Evolutionary conservation across 2,797 vertebrate genomes (phyloP).

Genomic region (Cyclura pinguis): DNA sequence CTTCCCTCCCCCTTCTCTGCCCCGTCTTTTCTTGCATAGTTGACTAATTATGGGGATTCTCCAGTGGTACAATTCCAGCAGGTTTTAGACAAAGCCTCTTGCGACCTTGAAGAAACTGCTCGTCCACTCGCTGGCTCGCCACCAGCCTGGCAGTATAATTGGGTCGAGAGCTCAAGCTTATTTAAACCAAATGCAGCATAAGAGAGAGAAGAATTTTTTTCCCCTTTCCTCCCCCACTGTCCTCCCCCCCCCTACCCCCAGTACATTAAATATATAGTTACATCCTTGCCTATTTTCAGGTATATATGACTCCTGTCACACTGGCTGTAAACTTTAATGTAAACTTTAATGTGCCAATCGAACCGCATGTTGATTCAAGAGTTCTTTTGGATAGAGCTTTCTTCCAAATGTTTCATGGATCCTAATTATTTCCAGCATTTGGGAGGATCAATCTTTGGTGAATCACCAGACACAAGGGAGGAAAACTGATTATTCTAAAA

Average conservation of each 20-base stretch:
- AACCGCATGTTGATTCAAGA: constrained; percentile 20
- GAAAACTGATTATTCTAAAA: neutral
- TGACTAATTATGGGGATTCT: constrained; percentile 14
- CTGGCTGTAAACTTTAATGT: constrained; percentile 26
- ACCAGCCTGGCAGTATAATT: constrained; percentile 16
- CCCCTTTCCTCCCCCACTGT: neutral
- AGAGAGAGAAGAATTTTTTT: constrained; percentile 33
- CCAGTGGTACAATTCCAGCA: constrained; percentile 30
- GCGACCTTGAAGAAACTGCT: neutral
- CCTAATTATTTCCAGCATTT: constrained; percentile 28
- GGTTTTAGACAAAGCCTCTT: constrained; percentile 21
- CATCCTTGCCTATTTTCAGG: constrained; percentile 60
- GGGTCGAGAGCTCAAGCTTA: constrained; percentile 44
- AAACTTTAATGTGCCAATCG: neutral
- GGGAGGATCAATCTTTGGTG: neutral
- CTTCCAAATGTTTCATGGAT: constrained; percentile 40
- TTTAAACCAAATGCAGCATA: constrained; percentile 65
- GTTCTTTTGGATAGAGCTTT: constrained; percentile 15
- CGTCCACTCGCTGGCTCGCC: constrained; percentile 34
- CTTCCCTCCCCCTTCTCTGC: neutral
- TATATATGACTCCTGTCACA: constrained; percentile 39
- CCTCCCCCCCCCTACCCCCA: neutral
- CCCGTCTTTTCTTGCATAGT: neutral
- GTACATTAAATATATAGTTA: constrained; percentile 59
- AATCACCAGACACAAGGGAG: constrained; percentile 18